Conservation (phyloP, 1,140 invertebrate species). For the Teleopsis dalmanni region DNA sequence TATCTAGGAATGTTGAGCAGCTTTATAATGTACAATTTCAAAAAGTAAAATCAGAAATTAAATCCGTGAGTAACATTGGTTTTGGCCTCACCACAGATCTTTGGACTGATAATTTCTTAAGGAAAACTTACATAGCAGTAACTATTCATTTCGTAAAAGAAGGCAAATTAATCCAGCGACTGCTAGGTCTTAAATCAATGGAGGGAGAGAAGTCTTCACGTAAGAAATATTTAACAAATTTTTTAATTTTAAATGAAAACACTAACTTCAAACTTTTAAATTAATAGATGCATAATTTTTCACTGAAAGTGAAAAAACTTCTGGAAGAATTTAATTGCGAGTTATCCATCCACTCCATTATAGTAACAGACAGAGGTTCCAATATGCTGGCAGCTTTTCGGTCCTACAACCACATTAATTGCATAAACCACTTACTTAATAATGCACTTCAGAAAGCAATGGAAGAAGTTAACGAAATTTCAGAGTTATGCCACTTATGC, state of each 20-base stretch:
- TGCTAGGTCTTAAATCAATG: not conserved
- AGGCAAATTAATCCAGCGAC: not conserved
- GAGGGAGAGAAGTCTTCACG: not conserved
- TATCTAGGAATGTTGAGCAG: not conserved
- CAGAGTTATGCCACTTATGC: not conserved
- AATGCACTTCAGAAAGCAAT: slow-evolving; percentile 7
- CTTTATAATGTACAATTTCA: not conserved
- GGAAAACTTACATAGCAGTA: not conserved
- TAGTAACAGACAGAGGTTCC: slow-evolving; percentile 5
- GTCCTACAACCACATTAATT: not conserved
- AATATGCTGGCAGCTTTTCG: not conserved
- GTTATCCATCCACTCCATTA: slow-evolving; percentile 9
- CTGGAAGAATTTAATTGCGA: slow-evolving; percentile 10
- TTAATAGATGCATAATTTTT: not conserved
- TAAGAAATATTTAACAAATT: not conserved
- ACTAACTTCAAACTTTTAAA: not conserved
- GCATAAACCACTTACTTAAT: slow-evolving; percentile 13
- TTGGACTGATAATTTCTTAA: slow-evolving; percentile 1
- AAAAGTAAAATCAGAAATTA: not conserved
- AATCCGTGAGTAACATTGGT: not conserved
- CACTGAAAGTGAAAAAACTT: slow-evolving; percentile 1
- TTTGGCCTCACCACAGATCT: slow-evolving; percentile 1
- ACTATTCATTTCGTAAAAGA: slow-evolving; percentile 3
- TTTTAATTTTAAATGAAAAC: not conserved
- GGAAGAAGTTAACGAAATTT: slow-evolving; percentile 4